Evolutionary conservation across 2,113 vertebrate genomes (phyloP), one percentile per base, ranked within the genome.

Genomic region (Xiphias gladius): DNA sequence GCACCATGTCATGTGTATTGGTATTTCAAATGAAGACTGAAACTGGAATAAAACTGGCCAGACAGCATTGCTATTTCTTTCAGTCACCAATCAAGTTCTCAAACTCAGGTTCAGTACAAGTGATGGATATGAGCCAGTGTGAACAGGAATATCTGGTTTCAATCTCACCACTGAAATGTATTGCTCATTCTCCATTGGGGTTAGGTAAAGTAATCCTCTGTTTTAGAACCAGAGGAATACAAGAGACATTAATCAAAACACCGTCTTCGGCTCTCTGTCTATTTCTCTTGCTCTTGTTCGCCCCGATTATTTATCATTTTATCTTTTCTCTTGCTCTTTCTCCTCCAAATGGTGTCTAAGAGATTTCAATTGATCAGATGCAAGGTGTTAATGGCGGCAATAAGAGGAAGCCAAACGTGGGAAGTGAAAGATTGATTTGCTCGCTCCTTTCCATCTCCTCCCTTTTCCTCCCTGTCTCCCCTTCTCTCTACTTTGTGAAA

Each of bases 201-300:
- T 93, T 73, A 89, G 79, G 85, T 83, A 87, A 91, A 88, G 89
- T 84, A 91, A 93, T 90, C 85, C 72, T 72, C 37, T 72, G 77
- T 88, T 86, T 83, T 26, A 77, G 80, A 86, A 91, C 83, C 84
- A 82, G 68, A 77, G 50, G 59, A 89, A 82, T 79, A 93, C 87
- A 89, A 81, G 67, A 79, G n/a, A 66, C 86, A 93, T 93, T 89
- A 88, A 91, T 95, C 90, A 93, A 90, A 91, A 86, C 73, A 80
- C 39, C 82, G 79, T 87, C 77, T 82, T 83, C 64, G 0, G 39
- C 70, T 26, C 59, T 76, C 50, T 58, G 35, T 54, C 52, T 82
- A 63, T 64, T 57, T 78, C 50, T 70, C 39, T 73, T 57, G 61
- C 64, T 32, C 39, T 78, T 79, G 10, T 68, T 77, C 72, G 79